Evolutionary conservation across 2,797 vertebrate species (phyloP).

Genomic region (Carcharodon carcharias): DNA sequence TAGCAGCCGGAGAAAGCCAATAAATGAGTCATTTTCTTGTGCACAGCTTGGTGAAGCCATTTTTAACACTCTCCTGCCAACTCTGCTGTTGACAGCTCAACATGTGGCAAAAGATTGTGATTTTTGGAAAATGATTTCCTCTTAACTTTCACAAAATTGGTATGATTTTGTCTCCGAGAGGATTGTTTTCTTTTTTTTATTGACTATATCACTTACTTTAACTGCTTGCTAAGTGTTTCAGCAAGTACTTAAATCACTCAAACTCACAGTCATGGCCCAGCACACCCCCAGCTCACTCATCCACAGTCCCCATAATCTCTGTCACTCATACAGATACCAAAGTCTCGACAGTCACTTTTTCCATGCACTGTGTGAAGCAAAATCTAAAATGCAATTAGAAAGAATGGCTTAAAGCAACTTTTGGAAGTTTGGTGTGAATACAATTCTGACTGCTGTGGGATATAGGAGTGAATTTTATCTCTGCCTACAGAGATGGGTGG

Average conservation of each 20-base stretch:
- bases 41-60: constrained; percentile 14
- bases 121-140: constrained; percentile 5
- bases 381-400: not conserved
- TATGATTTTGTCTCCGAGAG: not conserved
- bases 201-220: not conserved
- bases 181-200: not conserved
- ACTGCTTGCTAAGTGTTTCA: not conserved
- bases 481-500: not conserved
- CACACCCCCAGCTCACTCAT: not conserved
- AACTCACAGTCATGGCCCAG: not conserved
- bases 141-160: not conserved
- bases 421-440: not conserved
- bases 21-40: constrained; percentile 6
- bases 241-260: not conserved
- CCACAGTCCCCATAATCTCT: not conserved
- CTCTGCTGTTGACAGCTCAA: not conserved
- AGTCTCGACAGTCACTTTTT: not conserved
- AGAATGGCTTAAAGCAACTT: not conserved
- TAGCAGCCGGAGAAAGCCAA: constrained; percentile 29
- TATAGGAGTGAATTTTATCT: not conserved
- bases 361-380: not conserved
- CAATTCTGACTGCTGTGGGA: not conserved
- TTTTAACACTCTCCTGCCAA: constrained; percentile 32
- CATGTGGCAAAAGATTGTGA: constrained; percentile 22
- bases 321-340: not conserved